Evolutionary conservation across 2,113 vertebrate species (phyloP).

Genomic region (Bos indicus): DNA sequence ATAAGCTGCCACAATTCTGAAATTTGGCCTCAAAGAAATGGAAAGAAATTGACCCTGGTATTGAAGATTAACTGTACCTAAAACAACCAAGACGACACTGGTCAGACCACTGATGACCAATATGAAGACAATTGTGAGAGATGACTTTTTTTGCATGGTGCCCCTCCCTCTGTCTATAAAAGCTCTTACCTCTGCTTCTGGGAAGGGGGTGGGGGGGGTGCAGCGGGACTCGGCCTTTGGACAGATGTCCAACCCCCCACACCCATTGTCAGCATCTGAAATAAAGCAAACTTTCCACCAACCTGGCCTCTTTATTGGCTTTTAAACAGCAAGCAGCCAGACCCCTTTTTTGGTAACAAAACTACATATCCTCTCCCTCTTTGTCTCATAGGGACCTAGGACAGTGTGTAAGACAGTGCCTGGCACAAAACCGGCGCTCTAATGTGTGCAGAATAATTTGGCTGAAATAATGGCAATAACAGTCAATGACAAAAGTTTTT

Average conservation of each 20-base stretch:
- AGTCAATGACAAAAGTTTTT: background rate
- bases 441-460: background rate
- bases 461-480: background rate
- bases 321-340: background rate
- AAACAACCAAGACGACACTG: background rate
- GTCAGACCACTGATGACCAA: background rate
- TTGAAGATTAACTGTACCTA: background rate
- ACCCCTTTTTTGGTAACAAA: background rate
- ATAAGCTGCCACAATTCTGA: background rate
- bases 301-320: background rate
- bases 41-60: background rate
- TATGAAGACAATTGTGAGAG: background rate
- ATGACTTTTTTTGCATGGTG: background rate
- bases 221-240: background rate
- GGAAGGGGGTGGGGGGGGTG: accelerated
- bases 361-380: background rate
- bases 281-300: background rate
- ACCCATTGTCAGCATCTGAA: background rate
- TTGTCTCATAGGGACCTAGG: background rate
- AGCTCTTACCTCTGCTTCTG: background rate
- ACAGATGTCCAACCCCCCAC: background rate
- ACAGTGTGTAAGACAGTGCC: background rate
- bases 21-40: background rate
- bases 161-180: background rate
- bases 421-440: background rate